These are phyloP conservation scores for Bambusicola thoracicus DNA, from an alignment of 2,113 vertebrate genomes.

Conservation along the genomic window DNA sequence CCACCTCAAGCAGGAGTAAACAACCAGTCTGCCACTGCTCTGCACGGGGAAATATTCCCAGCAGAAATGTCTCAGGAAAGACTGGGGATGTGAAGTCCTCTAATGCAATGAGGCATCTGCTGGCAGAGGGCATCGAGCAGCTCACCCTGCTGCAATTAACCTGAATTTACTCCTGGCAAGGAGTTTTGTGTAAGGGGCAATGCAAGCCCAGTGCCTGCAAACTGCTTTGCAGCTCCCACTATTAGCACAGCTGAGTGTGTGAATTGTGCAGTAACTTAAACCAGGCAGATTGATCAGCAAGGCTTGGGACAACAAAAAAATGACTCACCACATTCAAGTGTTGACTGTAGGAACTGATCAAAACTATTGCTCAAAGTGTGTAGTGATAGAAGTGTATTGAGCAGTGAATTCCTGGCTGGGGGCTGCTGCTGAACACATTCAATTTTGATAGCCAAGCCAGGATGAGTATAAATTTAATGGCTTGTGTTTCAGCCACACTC, in stretches of 20 bases:
- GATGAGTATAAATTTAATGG: background rate
- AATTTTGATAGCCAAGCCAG: background rate
- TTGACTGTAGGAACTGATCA: constrained; percentile 50
- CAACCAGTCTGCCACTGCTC: background rate
- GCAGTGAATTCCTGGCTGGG: background rate
- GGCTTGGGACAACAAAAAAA: constrained; percentile 23
- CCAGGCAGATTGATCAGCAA: constrained; percentile 20
- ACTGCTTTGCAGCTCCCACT: background rate
- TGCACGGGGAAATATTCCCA: background rate
- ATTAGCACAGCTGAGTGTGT: background rate
- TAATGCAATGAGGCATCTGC: background rate
- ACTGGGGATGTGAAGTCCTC: background rate
- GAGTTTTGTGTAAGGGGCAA: background rate
- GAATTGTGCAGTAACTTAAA: background rate
- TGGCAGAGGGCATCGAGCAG: background rate
- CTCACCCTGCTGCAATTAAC: background rate
- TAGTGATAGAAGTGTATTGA: constrained; percentile 29
- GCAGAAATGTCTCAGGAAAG: background rate
- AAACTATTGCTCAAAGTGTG: constrained; percentile 12
- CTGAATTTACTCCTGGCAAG: background rate
- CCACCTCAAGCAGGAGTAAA: constrained; percentile 6
- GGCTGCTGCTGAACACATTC: background rate
- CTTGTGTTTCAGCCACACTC: background rate
- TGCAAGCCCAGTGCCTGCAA: background rate
- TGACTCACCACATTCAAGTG: background rate